phyloP scores from a whole-genome alignment of 2,113 vertebrate species.

The Micronycteris hirsuta region DNA sequence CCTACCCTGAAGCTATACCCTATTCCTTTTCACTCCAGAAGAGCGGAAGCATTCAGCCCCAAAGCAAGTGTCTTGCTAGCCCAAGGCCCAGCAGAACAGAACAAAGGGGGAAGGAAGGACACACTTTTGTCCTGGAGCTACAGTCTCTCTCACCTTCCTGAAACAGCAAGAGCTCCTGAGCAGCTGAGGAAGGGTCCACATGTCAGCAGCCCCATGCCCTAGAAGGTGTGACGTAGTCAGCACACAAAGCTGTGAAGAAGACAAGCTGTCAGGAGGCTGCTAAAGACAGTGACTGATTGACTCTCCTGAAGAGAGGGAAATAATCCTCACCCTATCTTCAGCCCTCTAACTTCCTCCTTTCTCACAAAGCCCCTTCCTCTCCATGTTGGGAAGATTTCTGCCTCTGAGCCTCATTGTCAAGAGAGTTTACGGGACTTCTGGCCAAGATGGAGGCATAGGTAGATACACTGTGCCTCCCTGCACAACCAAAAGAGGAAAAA shows the following conservation, averaged over 20 bases:
- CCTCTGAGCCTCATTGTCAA: neutral
- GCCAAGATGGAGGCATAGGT: too few relatives aligned
- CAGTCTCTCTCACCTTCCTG: slow-evolving; percentile 3
- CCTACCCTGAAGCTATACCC: neutral
- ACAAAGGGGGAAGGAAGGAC: neutral
- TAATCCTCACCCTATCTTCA: neutral
- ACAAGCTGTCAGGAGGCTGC: neutral
- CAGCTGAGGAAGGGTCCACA: neutral
- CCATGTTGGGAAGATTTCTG: neutral
- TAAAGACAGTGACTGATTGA: neutral
- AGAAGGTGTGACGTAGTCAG: neutral
- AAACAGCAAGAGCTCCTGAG: neutral
- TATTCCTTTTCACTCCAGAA: neutral
- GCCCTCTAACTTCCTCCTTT: slow-evolving; percentile 30
- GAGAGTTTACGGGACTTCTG: too few relatives aligned
- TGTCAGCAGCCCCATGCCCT: neutral
- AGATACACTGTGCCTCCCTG: too few relatives aligned
- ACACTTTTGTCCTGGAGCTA: neutral
- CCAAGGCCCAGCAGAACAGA: neutral
- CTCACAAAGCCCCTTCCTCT: neutral
- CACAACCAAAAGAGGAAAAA: too few relatives aligned
- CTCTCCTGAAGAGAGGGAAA: neutral
- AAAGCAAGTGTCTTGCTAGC: neutral
- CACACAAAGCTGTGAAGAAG: neutral
- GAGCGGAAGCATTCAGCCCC: neutral